Percentiles rank a stretch among this genome's conserved stretches.
phyloP scores from a whole-genome alignment of 1,140 invertebrate genomes.

The Penaeus indicus region DNA sequence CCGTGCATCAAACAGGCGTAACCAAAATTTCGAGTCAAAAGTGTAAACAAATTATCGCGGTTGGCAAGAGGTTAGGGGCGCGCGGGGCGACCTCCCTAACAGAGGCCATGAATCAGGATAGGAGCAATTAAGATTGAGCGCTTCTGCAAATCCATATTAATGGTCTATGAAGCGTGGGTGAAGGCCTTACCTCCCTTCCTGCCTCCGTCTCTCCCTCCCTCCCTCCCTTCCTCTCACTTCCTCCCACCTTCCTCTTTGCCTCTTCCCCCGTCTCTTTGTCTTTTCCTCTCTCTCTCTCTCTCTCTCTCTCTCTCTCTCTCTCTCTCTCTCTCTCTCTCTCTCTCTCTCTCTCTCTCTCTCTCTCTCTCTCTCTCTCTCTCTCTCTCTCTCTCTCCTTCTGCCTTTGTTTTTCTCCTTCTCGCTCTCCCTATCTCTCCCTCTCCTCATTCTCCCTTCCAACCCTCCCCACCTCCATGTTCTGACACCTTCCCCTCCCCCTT shows the following conservation, averaged over 20 bases:
- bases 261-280: not conserved
- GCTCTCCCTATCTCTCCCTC: not conserved
- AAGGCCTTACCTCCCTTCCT: not conserved
- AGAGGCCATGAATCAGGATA: constrained; percentile 27
- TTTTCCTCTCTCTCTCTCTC: not conserved
- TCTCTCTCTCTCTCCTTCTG: not conserved
- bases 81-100: constrained; percentile 4
- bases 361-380: not conserved
- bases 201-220: not conserved
- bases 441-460: no score
- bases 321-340: not conserved
- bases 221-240: not conserved
- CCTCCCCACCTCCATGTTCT: no score
- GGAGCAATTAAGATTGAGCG: constrained; percentile 45
- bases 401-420: not conserved
- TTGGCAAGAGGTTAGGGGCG: not conserved
- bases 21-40: constrained; percentile 42
- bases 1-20: not conserved
- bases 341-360: no score
- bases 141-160: constrained; percentile 46
- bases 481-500: no score
- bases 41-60: constrained; percentile 19
- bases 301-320: not conserved
- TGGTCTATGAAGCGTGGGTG: constrained; percentile 9
- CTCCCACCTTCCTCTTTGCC: no score